phyloP scores from a whole-genome alignment of 2,113 vertebrate species.

The Salvelinus alpinus region DNA sequence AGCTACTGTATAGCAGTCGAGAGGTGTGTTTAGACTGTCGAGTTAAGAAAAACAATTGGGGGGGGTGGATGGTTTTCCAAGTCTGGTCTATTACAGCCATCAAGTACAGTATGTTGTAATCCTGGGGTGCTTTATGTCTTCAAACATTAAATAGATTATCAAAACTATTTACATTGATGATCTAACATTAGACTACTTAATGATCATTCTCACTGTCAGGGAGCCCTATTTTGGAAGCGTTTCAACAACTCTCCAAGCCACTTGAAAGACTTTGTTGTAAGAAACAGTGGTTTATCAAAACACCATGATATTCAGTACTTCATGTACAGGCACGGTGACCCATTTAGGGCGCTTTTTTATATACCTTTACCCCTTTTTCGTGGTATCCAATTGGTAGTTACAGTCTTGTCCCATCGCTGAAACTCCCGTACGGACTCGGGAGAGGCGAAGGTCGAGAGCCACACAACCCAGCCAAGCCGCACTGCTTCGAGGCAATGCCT shows the following conservation, averaged over 20 bases:
- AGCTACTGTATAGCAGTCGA: constrained; percentile 13
- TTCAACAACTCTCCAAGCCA: background rate
- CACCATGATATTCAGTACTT: background rate
- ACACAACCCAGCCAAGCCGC: background rate
- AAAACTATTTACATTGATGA: background rate
- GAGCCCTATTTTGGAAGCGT: background rate
- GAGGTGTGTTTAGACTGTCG: background rate
- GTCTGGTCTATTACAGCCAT: background rate
- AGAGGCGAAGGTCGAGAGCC: background rate
- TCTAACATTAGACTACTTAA: background rate
- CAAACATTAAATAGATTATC: background rate
- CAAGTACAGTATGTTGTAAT: background rate
- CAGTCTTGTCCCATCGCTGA: constrained; percentile 4
- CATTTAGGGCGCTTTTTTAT: background rate
- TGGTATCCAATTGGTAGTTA: background rate
- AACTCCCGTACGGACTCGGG: constrained; percentile 13
- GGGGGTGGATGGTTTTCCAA: background rate
- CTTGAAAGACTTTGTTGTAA: background rate
- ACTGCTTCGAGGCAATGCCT: too few species aligned
- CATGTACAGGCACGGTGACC: background rate
- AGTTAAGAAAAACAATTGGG: background rate
- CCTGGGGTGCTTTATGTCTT: background rate
- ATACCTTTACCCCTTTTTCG: too few species aligned
- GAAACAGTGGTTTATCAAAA: background rate
- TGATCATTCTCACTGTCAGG: background rate